Conservation (phyloP, 2,888 invertebrate species). For the Sialis fuliginosa region DNA sequence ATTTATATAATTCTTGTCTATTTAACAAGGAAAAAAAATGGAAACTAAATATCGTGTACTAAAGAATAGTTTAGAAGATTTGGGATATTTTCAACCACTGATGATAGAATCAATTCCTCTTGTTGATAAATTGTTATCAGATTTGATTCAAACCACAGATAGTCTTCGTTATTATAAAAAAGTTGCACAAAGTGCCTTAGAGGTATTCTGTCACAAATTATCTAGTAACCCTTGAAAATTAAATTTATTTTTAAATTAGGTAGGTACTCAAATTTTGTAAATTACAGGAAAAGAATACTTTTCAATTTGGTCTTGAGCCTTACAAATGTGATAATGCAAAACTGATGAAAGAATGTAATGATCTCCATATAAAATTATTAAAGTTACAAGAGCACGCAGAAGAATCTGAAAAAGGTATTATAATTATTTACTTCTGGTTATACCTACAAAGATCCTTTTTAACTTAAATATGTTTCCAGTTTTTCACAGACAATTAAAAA, state of each 20-base stretch:
- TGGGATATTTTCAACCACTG: conserved; percentile 65
- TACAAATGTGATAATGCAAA: conserved; percentile 67
- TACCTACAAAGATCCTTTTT: not conserved
- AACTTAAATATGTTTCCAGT: conserved; percentile 20
- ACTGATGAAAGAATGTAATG: conserved; percentile 57
- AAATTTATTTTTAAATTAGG: not conserved
- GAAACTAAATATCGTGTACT: conserved; percentile 17
- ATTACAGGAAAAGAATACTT: conserved; percentile 46
- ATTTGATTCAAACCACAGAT: conserved; percentile 75
- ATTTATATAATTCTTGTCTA: not conserved
- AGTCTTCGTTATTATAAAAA: conserved; percentile 71
- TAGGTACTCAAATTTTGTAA: conserved; percentile 7
- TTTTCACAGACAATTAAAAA: conserved; percentile 28
- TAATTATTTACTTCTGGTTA: not conserved
- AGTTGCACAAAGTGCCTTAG: conserved; percentile 46
- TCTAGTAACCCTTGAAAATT: conserved; percentile 2
- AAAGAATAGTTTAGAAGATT: conserved; percentile 57
- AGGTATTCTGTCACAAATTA: conserved; percentile 26
- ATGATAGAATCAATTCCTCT: conserved; percentile 61
- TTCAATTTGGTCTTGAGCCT: conserved; percentile 56
- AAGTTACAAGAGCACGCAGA: conserved; percentile 45
- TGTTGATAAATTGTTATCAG: conserved; percentile 62
- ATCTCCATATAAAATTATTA: conserved; percentile 46
- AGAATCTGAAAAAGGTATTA: conserved; percentile 28
- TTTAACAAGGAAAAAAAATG: conserved; percentile 13